Evolutionary conservation across 2,797 vertebrate species (phyloP).

Genomic region (Alfaro cultratus): DNA sequence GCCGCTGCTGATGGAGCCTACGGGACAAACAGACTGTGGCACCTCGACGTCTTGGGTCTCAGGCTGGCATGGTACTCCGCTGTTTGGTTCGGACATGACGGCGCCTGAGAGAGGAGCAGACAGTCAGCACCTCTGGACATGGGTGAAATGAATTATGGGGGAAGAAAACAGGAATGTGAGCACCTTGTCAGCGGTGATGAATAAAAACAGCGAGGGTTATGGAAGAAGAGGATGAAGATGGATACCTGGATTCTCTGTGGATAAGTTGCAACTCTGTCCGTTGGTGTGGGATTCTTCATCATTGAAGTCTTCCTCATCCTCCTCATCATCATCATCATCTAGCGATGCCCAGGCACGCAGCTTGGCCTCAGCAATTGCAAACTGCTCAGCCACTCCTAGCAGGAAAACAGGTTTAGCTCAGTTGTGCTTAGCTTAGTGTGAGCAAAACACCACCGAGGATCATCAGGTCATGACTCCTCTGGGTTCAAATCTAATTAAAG

Average conservation of each 20-base stretch:
- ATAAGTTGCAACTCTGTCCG: conserved; percentile 25
- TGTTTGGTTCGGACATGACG: conserved; percentile 49
- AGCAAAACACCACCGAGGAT: background rate
- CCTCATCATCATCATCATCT: conserved; percentile 87
- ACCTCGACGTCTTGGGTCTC: conserved; percentile 81
- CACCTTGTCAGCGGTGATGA: conserved; percentile 36
- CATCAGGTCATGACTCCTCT: background rate
- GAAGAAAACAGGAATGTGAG: conserved; percentile 34
- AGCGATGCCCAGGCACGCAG: conserved; percentile 95
- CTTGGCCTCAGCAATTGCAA: conserved; percentile 97
- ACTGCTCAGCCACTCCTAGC: conserved; percentile 94
- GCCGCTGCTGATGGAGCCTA: conserved; percentile 77
- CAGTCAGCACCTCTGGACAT: conserved; percentile 72
- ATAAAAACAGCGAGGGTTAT: conserved; percentile 19
- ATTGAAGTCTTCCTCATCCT: conserved; percentile 86
- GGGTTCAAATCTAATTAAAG: background rate
- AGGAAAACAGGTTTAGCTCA: conserved; percentile 13
- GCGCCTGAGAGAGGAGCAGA: conserved; percentile 80
- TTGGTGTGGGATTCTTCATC: conserved; percentile 84
- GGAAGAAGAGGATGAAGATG: background rate
- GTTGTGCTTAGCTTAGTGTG: background rate
- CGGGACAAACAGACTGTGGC: conserved; percentile 74
- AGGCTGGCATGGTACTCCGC: conserved; percentile 71
- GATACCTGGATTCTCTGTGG: conserved; percentile 75
- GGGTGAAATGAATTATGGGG: conserved; percentile 24